These are phyloP conservation scores for Brachypodius melanocephalos DNA, from an alignment of 2,113 vertebrate genomes.

Conservation along the genomic window DNA sequence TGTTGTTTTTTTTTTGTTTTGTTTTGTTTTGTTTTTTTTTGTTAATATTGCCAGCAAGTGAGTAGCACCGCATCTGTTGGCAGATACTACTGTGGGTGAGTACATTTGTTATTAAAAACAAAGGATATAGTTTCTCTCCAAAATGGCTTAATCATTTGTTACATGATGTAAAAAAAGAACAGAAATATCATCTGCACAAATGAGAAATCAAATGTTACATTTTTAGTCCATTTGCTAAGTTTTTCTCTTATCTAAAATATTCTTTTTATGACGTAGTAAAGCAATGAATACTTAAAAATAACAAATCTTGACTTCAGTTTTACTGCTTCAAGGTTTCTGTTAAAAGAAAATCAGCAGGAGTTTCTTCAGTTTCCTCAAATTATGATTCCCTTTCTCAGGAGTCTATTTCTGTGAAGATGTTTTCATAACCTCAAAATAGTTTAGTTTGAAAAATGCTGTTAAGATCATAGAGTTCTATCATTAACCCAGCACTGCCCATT, in stretches of 20 bases:
- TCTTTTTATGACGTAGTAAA: background rate
- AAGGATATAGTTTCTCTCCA: background rate
- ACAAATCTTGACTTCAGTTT: background rate
- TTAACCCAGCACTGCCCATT: background rate
- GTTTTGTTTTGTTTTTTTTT: too few species aligned
- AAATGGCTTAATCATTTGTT: background rate
- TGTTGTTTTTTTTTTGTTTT: too few species aligned
- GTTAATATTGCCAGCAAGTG: background rate
- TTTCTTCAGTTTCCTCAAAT: background rate
- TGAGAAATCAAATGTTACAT: background rate
- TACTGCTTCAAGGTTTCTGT: background rate
- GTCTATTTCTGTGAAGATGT: background rate
- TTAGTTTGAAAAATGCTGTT: background rate
- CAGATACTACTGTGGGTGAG: background rate
- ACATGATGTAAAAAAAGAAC: background rate
- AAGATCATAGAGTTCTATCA: background rate
- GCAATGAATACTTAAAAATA: background rate
- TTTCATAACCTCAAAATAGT: background rate
- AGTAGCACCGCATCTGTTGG: background rate
- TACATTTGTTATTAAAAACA: background rate
- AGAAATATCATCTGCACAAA: background rate
- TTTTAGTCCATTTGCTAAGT: background rate
- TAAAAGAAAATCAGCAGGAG: background rate
- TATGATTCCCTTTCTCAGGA: background rate
- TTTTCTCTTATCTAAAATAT: background rate